Percentiles rank a stretch among this genome's conserved stretches.
phyloP scores from a whole-genome alignment of 2,797 vertebrate genomes.

The Enteromius radiatus region DNA sequence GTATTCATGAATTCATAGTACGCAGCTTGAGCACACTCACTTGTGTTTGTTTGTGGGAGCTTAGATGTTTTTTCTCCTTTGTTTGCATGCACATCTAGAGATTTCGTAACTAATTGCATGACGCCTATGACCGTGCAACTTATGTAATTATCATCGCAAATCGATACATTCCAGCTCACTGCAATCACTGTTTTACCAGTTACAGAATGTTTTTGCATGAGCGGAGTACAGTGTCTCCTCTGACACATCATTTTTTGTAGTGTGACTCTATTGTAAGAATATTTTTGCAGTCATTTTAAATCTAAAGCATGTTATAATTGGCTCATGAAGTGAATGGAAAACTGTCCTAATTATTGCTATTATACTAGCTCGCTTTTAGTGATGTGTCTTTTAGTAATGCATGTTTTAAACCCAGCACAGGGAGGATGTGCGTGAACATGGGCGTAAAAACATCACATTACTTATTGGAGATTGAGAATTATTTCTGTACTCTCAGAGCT shows the following conservation, averaged over 20 bases:
- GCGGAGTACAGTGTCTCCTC: not conserved
- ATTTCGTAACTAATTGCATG: constrained; percentile 40
- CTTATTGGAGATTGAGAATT: not conserved
- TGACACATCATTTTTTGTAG: not conserved
- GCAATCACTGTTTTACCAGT: not conserved
- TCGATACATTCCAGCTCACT: constrained; percentile 2
- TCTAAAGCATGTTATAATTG: not conserved
- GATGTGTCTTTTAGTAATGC: not conserved
- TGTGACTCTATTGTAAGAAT: not conserved
- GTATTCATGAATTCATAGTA: constrained; percentile 56
- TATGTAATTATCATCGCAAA: constrained; percentile 10
- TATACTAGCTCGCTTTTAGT: not conserved
- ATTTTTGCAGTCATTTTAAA: not conserved
- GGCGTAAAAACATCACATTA: not conserved
- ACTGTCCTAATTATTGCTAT: not conserved
- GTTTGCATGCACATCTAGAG: constrained; percentile 62
- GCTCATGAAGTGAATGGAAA: not conserved
- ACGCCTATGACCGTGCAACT: not conserved
- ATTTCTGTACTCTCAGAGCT: not conserved
- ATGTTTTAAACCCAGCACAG: not conserved
- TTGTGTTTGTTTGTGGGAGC: constrained; percentile 35
- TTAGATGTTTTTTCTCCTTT: constrained; percentile 51
- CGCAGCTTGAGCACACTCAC: constrained; percentile 21
- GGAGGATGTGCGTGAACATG: not conserved
- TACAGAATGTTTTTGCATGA: constrained; percentile 19